Conservation (phyloP, 2,113 vertebrate genomes). For the Tachysurus fulvidraco region DNA sequence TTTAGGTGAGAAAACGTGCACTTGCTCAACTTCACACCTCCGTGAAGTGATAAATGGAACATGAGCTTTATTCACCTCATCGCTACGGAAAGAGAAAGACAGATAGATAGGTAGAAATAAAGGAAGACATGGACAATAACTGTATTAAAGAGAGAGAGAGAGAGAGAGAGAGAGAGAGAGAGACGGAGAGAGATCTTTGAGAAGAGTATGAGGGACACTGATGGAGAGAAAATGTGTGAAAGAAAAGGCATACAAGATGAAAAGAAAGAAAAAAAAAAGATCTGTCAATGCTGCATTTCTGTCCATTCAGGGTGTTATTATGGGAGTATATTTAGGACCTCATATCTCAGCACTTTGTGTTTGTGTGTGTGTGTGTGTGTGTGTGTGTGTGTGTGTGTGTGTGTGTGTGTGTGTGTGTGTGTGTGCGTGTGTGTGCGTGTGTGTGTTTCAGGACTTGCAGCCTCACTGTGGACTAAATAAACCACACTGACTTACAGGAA, state of each 20-base stretch:
- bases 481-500: not conserved
- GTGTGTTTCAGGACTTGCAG: conserved; percentile 1
- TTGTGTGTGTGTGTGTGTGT: conserved; percentile 2
- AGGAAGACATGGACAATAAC: not conserved
- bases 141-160: not conserved
- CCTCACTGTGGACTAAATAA: not conserved
- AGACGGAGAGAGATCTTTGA: not conserved
- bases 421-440: not conserved
- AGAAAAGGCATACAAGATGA: not conserved
- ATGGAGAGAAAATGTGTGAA: not conserved
- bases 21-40: conserved; percentile 15
- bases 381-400: not conserved
- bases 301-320: not conserved
- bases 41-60: not conserved
- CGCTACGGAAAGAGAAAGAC: no score
- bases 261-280: not conserved
- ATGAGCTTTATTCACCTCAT: not conserved
- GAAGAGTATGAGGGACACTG: not conserved
- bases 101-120: not conserved
- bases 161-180: not conserved
- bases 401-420: conserved; percentile 4
- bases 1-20: conserved; percentile 6
- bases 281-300: not conserved
- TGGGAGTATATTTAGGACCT: not conserved
- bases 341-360: not conserved